A percentile compares a stretch with the other conserved stretches of the same genome.
Conservation (phyloP, 2,888 invertebrate species). For the Scaptomyza reducta region DNA sequence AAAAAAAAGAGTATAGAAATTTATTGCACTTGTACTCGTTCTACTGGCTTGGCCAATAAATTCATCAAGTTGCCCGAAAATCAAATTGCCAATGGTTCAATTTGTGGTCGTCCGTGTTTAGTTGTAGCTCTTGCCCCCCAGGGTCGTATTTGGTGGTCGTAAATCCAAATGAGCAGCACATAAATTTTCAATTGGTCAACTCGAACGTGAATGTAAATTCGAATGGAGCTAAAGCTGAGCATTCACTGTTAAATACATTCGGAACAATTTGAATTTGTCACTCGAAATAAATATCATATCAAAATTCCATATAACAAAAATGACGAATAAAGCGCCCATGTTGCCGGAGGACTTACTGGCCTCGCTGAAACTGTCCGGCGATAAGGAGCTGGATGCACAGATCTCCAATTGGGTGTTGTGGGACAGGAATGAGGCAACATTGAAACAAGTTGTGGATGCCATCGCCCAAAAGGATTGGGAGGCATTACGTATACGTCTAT, state of each 20-base stretch:
- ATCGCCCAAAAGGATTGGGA: conserved; percentile 86
- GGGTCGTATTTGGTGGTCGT: conserved; percentile 73
- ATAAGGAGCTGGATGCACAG: conserved; percentile 87
- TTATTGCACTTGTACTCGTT: conserved; percentile 33
- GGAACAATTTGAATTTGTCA: background rate
- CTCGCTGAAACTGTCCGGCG: conserved; percentile 54
- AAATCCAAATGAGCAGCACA: conserved; percentile 74
- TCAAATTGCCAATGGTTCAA: conserved; percentile 75
- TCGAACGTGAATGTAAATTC: conserved; percentile 11
- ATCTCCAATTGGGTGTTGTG: conserved; percentile 90
- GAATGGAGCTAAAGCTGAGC: background rate
- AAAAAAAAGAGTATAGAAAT: conserved; percentile 16
- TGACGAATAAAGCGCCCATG: conserved; percentile 18
- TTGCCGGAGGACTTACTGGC: conserved; percentile 50
- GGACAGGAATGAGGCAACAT: conserved; percentile 90
- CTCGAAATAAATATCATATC: background rate
- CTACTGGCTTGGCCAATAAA: conserved; percentile 64
- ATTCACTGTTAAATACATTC: background rate
- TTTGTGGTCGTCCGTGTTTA: conserved; percentile 70
- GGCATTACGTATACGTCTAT: conserved; percentile 87
- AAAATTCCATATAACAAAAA: conserved; percentile 5
- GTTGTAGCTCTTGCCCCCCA: conserved; percentile 41
- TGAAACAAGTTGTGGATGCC: conserved; percentile 87
- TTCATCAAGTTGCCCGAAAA: conserved; percentile 69
- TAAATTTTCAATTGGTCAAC: conserved; percentile 76